phyloP scores from a whole-genome alignment of 2,888 invertebrate genomes.

The Callinectes sapidus region DNA sequence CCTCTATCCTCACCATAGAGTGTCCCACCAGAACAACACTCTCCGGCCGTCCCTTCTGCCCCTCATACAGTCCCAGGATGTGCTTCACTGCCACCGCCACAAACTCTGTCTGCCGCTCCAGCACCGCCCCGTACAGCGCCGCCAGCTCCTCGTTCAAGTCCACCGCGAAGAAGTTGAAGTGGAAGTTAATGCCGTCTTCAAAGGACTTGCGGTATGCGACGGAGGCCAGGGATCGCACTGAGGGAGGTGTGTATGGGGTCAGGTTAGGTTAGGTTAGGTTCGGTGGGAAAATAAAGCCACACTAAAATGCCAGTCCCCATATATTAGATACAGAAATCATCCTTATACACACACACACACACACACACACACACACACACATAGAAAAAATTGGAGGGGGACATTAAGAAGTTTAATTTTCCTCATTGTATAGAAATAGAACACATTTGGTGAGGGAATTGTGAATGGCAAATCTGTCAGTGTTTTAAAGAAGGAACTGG shows the following conservation, averaged over 20 bases:
- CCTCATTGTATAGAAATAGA: too few species aligned
- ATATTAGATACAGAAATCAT: too few species aligned
- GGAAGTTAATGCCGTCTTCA: constrained; percentile 80
- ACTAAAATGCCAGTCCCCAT: too few species aligned
- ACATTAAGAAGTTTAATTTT: too few species aligned
- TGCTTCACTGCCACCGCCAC: constrained; percentile 75
- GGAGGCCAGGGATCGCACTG: constrained; percentile 92
- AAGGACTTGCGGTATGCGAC: constrained; percentile 90
- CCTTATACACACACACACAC: too few species aligned
- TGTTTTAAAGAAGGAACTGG: too few species aligned
- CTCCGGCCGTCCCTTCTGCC: constrained; percentile 77
- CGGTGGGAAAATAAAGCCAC: too few species aligned
- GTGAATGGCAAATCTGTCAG: too few species aligned
- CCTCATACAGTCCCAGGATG: constrained; percentile 83
- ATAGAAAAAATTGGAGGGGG: too few species aligned
- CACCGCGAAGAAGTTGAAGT: constrained; percentile 94
- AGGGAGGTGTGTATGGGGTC: background rate
- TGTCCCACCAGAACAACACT: constrained; percentile 92
- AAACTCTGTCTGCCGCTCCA: constrained; percentile 78
- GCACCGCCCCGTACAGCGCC: constrained; percentile 89
- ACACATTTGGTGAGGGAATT: too few species aligned
- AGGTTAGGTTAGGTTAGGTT: background rate
- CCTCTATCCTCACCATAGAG: constrained; percentile 86
- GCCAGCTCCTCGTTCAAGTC: constrained; percentile 93
- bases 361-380: too few species aligned